Conservation (phyloP, 2,797 vertebrate genomes). For the Phoebastria nigripes region DNA sequence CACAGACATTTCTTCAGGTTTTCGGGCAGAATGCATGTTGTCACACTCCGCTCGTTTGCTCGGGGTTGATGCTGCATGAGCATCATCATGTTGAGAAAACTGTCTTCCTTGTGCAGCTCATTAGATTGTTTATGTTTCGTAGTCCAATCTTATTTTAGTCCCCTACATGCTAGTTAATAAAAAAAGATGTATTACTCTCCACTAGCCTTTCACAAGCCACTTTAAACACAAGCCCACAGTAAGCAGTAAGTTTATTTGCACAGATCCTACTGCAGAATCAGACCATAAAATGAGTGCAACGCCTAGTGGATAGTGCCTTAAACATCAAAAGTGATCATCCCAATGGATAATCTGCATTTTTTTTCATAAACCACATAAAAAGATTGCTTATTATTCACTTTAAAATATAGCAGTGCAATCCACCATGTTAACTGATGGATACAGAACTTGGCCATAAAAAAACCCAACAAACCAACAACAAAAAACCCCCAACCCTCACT, state of each 20-base stretch:
- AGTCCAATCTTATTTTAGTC: background rate
- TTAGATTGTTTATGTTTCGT: background rate
- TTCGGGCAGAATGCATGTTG: background rate
- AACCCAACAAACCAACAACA: background rate
- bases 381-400: background rate
- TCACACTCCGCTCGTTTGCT: background rate
- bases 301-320: background rate
- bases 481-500: background rate
- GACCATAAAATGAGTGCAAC: background rate
- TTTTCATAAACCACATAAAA: background rate
- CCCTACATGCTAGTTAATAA: background rate
- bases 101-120: background rate
- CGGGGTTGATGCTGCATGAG: rapidly evolving
- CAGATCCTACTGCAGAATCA: background rate
- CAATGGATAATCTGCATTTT: background rate
- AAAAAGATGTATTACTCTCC: background rate
- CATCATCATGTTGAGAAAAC: background rate
- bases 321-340: background rate
- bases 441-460: background rate
- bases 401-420: background rate
- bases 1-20: background rate
- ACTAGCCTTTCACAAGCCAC: background rate
- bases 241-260: background rate
- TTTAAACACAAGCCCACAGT: background rate
- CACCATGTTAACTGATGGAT: background rate